phyloP scores from a whole-genome alignment of 2,888 invertebrate genomes.

The Hirtodrosophila histrioides region DNA sequence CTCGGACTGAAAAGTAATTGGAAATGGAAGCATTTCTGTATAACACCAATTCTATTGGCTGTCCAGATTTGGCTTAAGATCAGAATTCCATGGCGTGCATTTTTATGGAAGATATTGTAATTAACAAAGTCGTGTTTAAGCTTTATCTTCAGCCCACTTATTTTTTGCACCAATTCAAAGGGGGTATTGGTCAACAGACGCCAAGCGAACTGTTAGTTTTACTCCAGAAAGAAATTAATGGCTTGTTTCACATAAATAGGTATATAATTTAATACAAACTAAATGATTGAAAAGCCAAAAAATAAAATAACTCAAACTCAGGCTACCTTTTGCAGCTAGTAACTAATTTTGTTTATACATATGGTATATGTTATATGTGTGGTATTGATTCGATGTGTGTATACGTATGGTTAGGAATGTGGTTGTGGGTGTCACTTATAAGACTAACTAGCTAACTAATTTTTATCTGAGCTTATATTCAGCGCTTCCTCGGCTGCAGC shows the following conservation, averaged over 20 bases:
- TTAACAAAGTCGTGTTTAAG: no score
- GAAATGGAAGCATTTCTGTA: no score
- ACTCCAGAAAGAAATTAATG: neutral
- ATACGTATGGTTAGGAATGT: conserved; percentile 49
- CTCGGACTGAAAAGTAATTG: no score
- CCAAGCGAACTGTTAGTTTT: no score
- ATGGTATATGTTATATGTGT: conserved; percentile 21
- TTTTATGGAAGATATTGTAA: no score
- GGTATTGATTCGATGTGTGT: conserved; percentile 32
- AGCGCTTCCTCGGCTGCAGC: conserved; percentile 35
- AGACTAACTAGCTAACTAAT: conserved; percentile 22
- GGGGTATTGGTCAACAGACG: no score
- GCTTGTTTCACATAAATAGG: conserved; percentile 20
- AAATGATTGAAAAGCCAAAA: conserved; percentile 41
- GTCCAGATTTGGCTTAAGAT: no score
- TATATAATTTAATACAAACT: conserved; percentile 64
- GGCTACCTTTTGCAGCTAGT: conserved; percentile 38
- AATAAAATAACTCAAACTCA: conserved; percentile 14
- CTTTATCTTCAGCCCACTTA: no score
- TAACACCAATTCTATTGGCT: no score
- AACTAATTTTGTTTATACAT: conserved; percentile 38
- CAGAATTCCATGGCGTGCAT: no score
- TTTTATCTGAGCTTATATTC: conserved; percentile 42
- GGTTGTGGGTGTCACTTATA: conserved; percentile 20
- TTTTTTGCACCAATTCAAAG: no score